These are phyloP conservation scores for Tinea trinotella DNA, from an alignment of 2,888 invertebrate species.

Conservation along the genomic window DNA sequence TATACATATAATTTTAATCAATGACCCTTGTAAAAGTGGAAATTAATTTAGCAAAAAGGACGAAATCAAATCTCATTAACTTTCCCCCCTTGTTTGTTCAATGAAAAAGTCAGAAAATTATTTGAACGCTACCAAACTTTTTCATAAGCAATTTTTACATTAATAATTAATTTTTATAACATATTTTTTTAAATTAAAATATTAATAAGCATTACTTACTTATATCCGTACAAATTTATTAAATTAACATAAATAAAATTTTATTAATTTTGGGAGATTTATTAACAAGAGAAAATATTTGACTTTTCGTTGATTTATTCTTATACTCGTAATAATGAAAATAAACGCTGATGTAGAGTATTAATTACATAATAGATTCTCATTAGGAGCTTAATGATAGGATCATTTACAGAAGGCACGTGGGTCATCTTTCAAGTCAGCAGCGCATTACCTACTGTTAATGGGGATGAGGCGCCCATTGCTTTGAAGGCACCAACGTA, in stretches of 20 bases:
- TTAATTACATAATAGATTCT: slow-evolving; percentile 24
- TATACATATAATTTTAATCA: slow-evolving; percentile 1
- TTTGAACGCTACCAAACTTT: slow-evolving; percentile 8
- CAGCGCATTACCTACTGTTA: slow-evolving; percentile 29
- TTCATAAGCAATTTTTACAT: slow-evolving; percentile 1
- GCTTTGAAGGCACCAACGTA: background rate
- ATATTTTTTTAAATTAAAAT: background rate
- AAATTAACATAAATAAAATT: background rate
- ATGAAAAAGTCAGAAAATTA: slow-evolving; percentile 9
- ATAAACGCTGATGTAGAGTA: background rate
- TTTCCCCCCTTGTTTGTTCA: slow-evolving; percentile 12
- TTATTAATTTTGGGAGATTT: background rate
- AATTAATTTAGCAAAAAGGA: slow-evolving; percentile 14
- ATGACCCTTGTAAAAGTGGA: background rate
- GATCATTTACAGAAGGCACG: slow-evolving; percentile 24
- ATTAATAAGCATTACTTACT: background rate
- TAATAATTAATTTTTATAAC: background rate
- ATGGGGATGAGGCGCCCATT: slow-evolving; percentile 20
- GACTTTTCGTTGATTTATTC: background rate
- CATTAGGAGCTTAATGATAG: slow-evolving; percentile 31
- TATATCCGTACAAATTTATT: background rate
- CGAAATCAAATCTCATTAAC: slow-evolving; percentile 14
- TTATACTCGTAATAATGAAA: background rate
- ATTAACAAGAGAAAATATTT: background rate
- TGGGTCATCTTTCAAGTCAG: slow-evolving; percentile 32